Evolutionary conservation across 2,888 invertebrate genomes (phyloP), one percentile per base, ranked within the genome.

Genomic region (Scaeva pyrastri): DNA sequence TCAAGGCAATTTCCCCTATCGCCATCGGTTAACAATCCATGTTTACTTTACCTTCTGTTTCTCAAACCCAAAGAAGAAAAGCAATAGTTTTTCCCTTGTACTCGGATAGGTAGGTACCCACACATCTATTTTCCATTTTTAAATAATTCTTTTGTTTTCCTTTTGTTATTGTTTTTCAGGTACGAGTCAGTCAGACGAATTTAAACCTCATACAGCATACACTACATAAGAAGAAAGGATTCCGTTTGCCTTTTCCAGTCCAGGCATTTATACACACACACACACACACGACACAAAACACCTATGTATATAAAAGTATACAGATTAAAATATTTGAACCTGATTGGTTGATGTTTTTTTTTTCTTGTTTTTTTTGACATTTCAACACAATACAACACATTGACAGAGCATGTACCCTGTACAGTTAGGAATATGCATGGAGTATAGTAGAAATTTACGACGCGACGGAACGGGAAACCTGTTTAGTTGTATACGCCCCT

Each of bases 401-500:
- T 77, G 11, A 45, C 43, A 50, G 6, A 73, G n/a, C n/a, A n/a
- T n/a, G n/a, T 68, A 21, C 48, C 66, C 14, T 68, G 31, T 71
- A 72, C 70, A 71, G 50, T 56, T 56, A 60, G 60, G 68, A 66
- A 72, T 66, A 62, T 72, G 48, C 43, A 85, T 72, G 72, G 72
- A 75, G 75, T 56, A 70, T 10, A n/a, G n/a, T n/a, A n/a, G n/a
- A 55, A 71, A 23, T 75, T 73, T 52, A 80, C 19, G 52, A 58
- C 19, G 39, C 31, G 31, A 31, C 31, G n/a, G 2, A 2, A 19
- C 31, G 72, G 55, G 45, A 80, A 56, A 86, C 86, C 77, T 56
- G 86, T 86, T 82, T 71, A 39, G 73, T 70, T 64, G 82, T 58
- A 31, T 76, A 86, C 86, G 86, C 86, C 86, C 86, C 74, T 56